These are phyloP conservation scores for Timema cristinae DNA, from an alignment of 2,888 invertebrate genomes.

Conservation along the genomic window DNA sequence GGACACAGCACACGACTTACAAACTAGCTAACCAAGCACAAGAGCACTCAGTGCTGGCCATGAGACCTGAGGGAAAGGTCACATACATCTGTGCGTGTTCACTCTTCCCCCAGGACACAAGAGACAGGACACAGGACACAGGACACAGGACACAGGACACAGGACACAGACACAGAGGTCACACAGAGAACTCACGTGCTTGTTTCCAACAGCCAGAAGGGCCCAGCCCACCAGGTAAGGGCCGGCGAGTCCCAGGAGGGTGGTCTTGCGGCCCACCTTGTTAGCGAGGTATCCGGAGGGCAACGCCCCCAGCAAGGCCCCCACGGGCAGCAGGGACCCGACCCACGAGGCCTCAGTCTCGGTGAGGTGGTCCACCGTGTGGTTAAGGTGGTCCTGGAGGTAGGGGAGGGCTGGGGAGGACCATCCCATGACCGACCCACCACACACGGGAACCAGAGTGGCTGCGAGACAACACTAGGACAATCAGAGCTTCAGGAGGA, in stretches of 20 bases:
- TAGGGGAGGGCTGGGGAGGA: conserved; percentile 33
- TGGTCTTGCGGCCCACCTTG: conserved; percentile 62
- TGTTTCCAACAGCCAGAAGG: conserved; percentile 55
- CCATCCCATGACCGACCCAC: conserved; percentile 35
- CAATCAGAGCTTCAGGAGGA: no score
- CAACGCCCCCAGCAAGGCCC: conserved; percentile 70
- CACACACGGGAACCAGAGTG: conserved; percentile 32
- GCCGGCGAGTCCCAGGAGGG: background rate
- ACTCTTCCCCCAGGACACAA: no score
- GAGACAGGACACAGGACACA: no score
- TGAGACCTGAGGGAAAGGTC: no score
- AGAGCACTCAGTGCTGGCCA: no score
- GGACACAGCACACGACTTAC: no score
- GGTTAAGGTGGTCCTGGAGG: conserved; percentile 29
- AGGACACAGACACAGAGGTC: no score
- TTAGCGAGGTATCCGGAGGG: conserved; percentile 68
- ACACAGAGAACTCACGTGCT: background rate
- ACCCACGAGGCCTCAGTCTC: conserved; percentile 53
- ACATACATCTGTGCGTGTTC: no score
- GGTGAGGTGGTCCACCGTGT: background rate
- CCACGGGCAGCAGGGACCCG: conserved; percentile 70
- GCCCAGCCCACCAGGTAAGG: conserved; percentile 61
- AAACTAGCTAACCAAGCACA: no score
- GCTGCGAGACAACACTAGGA: conserved; percentile 5
- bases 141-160: no score